A percentile compares a stretch with the other conserved stretches of the same genome.
Conservation (phyloP, 2,888 invertebrate species). For the Melangyna quadrimaculata region DNA sequence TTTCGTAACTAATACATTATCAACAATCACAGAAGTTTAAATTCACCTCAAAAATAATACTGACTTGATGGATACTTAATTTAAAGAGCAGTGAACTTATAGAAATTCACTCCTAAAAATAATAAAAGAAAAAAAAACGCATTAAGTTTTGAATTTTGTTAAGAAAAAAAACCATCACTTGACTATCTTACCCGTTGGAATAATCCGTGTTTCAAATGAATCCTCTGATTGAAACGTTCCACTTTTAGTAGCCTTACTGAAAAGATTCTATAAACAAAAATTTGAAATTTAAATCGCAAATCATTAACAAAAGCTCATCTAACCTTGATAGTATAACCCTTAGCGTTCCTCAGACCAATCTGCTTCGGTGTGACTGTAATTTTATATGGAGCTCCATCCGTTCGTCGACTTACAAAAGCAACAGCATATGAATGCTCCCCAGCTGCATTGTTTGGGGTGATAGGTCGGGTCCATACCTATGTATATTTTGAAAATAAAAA, state of each 20-base stretch:
- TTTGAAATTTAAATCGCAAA: not conserved
- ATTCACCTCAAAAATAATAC: not conserved
- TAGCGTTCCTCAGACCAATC: constrained; percentile 77
- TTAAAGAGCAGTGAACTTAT: constrained; percentile 73
- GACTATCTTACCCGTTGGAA: constrained; percentile 72
- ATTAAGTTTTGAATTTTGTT: not conserved
- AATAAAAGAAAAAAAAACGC: not conserved
- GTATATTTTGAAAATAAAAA: not conserved
- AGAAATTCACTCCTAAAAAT: constrained; percentile 74
- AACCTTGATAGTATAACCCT: constrained; percentile 78
- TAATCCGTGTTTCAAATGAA: constrained; percentile 72
- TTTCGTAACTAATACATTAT: too few species aligned
- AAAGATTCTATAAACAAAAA: constrained; percentile 61
- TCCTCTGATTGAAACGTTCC: constrained; percentile 39
- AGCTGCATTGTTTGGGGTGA: constrained; percentile 77
- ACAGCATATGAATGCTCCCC: constrained; percentile 81
- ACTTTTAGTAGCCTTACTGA: constrained; percentile 3
- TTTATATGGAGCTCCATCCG: constrained; percentile 80
- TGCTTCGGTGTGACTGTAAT: constrained; percentile 76
- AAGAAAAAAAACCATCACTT: not conserved
- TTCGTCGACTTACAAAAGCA: constrained; percentile 81
- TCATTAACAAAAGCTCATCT: constrained; percentile 47
- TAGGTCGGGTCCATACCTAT: constrained; percentile 81
- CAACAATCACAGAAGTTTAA: constrained; percentile 1
- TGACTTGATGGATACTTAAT: not conserved